Conservation (phyloP, 2,113 vertebrate species). For the Xyliphius kryptos region DNA sequence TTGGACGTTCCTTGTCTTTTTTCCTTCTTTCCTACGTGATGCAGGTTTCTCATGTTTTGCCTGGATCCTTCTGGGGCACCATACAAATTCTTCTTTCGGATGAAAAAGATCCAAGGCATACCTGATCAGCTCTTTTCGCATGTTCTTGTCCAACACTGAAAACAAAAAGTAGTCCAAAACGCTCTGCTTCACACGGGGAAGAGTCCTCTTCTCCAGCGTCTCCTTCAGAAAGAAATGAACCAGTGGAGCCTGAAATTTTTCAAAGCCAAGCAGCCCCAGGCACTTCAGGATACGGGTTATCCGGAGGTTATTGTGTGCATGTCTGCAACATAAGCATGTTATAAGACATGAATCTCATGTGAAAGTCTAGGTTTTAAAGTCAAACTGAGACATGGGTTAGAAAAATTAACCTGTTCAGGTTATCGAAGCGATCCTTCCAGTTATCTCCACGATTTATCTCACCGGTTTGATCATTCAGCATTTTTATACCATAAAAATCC, state of each 20-base stretch:
- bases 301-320: no score
- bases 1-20: no score
- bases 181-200: slow-evolving; percentile 71
- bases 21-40: no score
- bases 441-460: slow-evolving; percentile 59
- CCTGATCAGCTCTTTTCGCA: slow-evolving; percentile 66
- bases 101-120: slow-evolving; percentile 72
- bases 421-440: slow-evolving; percentile 68
- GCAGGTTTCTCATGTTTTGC: background rate
- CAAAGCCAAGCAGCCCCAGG: no score
- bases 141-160: slow-evolving; percentile 61
- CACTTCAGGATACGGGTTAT: no score
- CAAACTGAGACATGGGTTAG: no score
- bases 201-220: slow-evolving; percentile 58
- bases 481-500: slow-evolving; percentile 81
- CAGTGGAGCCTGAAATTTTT: no score
- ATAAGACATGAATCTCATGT: no score
- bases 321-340: no score
- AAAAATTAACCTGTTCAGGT: slow-evolving; percentile 73
- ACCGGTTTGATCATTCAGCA: slow-evolving; percentile 60
- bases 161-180: slow-evolving; percentile 90
- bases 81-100: slow-evolving; percentile 65
- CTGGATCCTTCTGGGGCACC: slow-evolving; percentile 72
- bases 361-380: no score
- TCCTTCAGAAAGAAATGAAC: slow-evolving; percentile 57